Evolutionary conservation across 2,113 vertebrate species (phyloP).

Genomic region (Tenebrosternarchus preto): DNA sequence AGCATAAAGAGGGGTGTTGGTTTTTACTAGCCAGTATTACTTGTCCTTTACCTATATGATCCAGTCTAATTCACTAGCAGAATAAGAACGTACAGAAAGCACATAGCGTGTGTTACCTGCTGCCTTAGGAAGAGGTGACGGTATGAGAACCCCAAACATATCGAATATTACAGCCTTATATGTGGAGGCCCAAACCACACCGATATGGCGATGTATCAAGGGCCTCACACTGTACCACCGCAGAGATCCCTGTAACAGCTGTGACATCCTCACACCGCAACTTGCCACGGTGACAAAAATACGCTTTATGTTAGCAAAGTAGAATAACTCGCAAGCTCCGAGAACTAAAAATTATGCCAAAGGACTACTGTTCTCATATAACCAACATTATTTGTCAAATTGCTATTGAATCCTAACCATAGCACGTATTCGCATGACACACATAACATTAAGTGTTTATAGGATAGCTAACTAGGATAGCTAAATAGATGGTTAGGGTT

Average conservation of each 20-base stretch:
- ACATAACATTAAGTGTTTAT: too few relatives aligned
- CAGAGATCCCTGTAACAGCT: background rate
- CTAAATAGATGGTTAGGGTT: too few relatives aligned
- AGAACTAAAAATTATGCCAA: too few relatives aligned
- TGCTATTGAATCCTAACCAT: too few relatives aligned
- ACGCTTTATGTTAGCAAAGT: background rate
- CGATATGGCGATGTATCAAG: background rate
- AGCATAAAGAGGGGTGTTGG: too few relatives aligned
- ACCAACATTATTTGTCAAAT: too few relatives aligned
- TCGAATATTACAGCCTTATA: slow-evolving; percentile 47
- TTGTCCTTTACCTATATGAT: background rate
- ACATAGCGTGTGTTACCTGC: slow-evolving; percentile 21
- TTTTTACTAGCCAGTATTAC: background rate
- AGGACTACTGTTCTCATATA: background rate
- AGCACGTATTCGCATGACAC: background rate
- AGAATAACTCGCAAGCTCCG: too few relatives aligned
- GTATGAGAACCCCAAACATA: slow-evolving; percentile 51
- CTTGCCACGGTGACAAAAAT: background rate
- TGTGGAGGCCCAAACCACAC: background rate
- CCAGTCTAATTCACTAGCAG: background rate
- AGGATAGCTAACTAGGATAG: too few relatives aligned
- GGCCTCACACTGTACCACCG: background rate
- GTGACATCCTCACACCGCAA: background rate
- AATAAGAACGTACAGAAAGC: background rate
- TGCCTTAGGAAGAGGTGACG: slow-evolving; percentile 31